Evolutionary conservation across 2,113 vertebrate species (phyloP), one percentile per base, ranked within the genome.

Genomic region (Tetraodon nigroviridis): DNA sequence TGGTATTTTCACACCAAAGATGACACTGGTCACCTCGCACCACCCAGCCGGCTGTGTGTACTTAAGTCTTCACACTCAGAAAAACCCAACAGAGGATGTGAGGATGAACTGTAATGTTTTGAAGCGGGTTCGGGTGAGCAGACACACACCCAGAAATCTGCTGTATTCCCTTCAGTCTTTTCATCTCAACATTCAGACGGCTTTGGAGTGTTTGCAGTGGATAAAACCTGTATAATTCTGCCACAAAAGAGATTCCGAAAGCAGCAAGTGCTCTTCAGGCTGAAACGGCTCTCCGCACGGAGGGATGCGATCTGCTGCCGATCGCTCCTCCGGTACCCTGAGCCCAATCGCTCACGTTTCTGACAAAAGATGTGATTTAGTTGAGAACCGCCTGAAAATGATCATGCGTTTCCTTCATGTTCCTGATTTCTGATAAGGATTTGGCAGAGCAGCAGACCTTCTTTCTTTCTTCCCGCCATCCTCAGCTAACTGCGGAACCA

Each of bases 401-500:
- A 64, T 64, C 44, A 60, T 67, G 68, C 55, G 24, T 51, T 13
- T 16, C 59, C 51, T 69, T 61, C 51, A 15, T 52, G 27, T 47
- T 80, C 53, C 58, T 51, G 14, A 71, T 67, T 56, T 74, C 21
- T 42, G 51, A 67, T 71, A 64, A 32, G 49, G 68, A 63, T 75
- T 76, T 37, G 12, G 32, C 11, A 10, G 32, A 8, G 32, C 32
- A 37, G 32, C 32, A 37, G 32, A 37, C n/a, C 40, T 11, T 55
- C 29, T 41, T 4, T 37, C 20, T 64, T 48, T 21, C 44, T 61
- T 27, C 29, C 58, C 2, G 58, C 59, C 67, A 61, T 79, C 32
- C 47, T 63, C 27, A 58, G 78, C 79, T 53, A 71, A 78, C 81
- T 14, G 69, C 7, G 14, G 52, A 61, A 37, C 60, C 51, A 2